phyloP scores from a whole-genome alignment of 1,140 invertebrate genomes.

The Coptotermes formosanus region DNA sequence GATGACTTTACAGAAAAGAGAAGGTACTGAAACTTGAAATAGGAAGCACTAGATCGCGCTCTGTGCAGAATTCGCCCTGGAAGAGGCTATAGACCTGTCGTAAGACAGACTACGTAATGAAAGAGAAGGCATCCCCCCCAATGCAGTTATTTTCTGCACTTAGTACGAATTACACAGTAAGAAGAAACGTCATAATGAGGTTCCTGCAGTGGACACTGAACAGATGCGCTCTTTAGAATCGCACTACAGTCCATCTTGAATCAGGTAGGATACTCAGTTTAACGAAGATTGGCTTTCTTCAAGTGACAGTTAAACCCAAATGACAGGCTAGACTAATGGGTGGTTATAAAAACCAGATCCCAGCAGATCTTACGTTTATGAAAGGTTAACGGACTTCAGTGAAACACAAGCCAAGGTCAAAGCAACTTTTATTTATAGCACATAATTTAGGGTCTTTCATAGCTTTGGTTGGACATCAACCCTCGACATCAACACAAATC shows the following conservation, averaged over 20 bases:
- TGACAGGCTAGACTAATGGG: neutral
- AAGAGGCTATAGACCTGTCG: too few relatives aligned
- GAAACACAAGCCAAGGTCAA: neutral
- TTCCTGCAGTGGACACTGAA: neutral
- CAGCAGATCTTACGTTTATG: neutral
- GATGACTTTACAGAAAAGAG: too few relatives aligned
- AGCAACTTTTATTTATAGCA: neutral
- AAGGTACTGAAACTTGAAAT: too few relatives aligned
- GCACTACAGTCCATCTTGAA: constrained; percentile 11
- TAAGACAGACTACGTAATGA: too few relatives aligned
- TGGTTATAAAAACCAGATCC: neutral
- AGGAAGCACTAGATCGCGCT: too few relatives aligned
- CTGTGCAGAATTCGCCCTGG: too few relatives aligned
- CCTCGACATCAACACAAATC: neutral
- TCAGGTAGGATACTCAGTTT: neutral
- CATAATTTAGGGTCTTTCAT: neutral
- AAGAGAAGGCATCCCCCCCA: too few relatives aligned
- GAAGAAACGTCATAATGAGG: neutral
- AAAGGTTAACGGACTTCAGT: neutral
- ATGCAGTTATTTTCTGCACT: too few relatives aligned
- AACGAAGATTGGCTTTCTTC: constrained; percentile 2
- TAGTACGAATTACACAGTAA: neutral
- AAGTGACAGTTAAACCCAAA: neutral
- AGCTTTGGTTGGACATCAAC: too few relatives aligned
- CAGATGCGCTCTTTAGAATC: constrained; percentile 14